Percentiles rank a stretch among this genome's conserved stretches.
These are phyloP conservation scores for Hemitrygon akajei DNA, from an alignment of 2,797 vertebrate species.

Conservation along the genomic window DNA sequence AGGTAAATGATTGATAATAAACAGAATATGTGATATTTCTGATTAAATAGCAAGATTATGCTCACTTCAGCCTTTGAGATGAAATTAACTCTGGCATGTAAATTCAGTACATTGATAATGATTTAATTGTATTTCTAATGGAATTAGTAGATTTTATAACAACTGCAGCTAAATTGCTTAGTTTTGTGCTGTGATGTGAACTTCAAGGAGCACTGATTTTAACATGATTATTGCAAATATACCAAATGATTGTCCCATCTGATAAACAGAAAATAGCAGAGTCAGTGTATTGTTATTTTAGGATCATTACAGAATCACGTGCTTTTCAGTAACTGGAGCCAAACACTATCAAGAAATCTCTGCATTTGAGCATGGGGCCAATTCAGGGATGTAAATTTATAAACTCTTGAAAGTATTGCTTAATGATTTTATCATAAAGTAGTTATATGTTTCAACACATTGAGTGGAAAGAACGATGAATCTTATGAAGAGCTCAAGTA, in stretches of 20 bases:
- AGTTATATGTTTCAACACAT: not conserved
- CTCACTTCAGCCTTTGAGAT: not conserved
- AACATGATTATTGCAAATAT: not conserved
- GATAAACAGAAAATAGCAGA: conserved; percentile 6
- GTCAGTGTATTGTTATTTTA: conserved; percentile 17
- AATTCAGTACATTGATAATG: not conserved
- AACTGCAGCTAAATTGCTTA: not conserved
- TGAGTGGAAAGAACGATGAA: not conserved
- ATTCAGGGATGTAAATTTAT: not conserved
- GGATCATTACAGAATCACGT: conserved; percentile 15
- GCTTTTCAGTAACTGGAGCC: conserved; percentile 20
- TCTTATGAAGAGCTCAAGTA: not conserved
- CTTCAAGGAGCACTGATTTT: not conserved
- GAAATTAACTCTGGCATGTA: conserved; percentile 12
- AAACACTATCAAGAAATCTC: not conserved
- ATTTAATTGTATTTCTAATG: not conserved
- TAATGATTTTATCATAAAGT: not conserved
- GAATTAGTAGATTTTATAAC: conserved; percentile 17
- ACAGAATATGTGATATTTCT: not conserved
- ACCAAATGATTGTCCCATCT: not conserved
- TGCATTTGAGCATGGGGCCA: not conserved
- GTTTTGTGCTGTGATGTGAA: not conserved
- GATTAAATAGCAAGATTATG: not conserved
- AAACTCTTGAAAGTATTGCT: not conserved
- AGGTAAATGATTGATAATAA: not conserved